Evolutionary conservation across 2,888 invertebrate species (phyloP), one percentile per base, ranked within the genome.

Genomic region (Sinopyrophorus schimmeli): DNA sequence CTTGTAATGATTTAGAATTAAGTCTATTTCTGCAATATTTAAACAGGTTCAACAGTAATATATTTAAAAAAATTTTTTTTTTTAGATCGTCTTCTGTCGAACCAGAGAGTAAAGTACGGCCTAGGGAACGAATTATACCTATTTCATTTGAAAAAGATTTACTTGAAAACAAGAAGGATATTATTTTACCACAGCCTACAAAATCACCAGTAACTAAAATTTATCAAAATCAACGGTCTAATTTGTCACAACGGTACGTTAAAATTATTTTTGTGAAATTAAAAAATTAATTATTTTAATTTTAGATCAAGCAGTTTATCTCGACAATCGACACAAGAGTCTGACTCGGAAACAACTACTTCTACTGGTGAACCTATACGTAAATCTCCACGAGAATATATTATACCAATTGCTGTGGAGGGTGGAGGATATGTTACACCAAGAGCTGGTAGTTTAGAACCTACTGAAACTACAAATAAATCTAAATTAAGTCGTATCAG

Each of bases 381-480:
- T 68, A 92, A 92, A 75, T 90, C 90, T 7, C 90, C 92, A 9
- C 80, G 92, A 27, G 92, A 93, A 74, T 92, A 90, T 68, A 92
- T 93, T 64, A 92, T 93, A 72, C 92, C 92, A n/a, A 92, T 93
- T 65, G 90, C 91, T 10, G 87, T 92, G 42, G 92, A 93, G 72
- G 92, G 92, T 60, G 91, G 90, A 53, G 92, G 91, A 52, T 89
- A 86, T 70, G 87, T 89, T 3, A 88, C 87, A 14, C 88, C 89
- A 14, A 78, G 84, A 48, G 81, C 81, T 50, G 84, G 87, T 57
- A 88, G 89, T 69, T 76, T 89, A 48, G 89, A 90, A 69, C 88
- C 88, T 9, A 79, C 78, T 3, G 88, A 88, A 48, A 75, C 74
- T 23, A 75, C 78, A 35, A 75, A 71, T 64, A 73, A 73, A 62